A percentile compares a stretch with the other conserved stretches of the same genome.
Conservation (phyloP, 2,888 invertebrate species). For the Xylota sylvarum region DNA sequence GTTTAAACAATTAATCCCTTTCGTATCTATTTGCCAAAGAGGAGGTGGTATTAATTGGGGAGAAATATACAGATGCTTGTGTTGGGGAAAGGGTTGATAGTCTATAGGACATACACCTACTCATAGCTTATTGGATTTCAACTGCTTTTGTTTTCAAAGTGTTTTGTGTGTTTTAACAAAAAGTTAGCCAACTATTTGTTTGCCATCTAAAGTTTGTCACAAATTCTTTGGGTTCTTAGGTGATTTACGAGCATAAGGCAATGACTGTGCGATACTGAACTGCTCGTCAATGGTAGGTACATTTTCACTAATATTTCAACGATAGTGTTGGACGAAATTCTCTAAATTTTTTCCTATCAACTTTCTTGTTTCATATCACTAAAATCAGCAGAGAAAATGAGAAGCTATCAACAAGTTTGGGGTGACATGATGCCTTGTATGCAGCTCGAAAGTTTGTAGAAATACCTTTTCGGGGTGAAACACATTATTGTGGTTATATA, state of each 20-base stretch:
- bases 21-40: conserved; percentile 12
- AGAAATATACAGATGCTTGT: conserved; percentile 17
- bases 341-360: no score
- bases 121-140: conserved; percentile 1
- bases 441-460: no score
- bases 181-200: conserved; percentile 1
- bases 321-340: no score
- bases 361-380: no score
- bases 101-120: neutral
- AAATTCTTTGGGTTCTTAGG: neutral
- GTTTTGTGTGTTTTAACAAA: conserved; percentile 1
- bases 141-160: neutral
- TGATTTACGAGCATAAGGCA: neutral
- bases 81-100: neutral
- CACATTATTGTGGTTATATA: no score
- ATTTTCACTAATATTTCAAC: no score
- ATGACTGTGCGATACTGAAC: neutral
- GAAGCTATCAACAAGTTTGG: no score
- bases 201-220: neutral
- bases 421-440: no score
- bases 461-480: no score
- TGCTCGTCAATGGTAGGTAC: no score
- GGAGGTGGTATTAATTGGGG: conserved; percentile 25
- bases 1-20: conserved; percentile 50
- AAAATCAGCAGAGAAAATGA: no score